A percentile compares a stretch with the other conserved stretches of the same genome.
These are phyloP conservation scores for Megaceryle torquata DNA, from an alignment of 2,113 vertebrate genomes.

Conservation along the genomic window DNA sequence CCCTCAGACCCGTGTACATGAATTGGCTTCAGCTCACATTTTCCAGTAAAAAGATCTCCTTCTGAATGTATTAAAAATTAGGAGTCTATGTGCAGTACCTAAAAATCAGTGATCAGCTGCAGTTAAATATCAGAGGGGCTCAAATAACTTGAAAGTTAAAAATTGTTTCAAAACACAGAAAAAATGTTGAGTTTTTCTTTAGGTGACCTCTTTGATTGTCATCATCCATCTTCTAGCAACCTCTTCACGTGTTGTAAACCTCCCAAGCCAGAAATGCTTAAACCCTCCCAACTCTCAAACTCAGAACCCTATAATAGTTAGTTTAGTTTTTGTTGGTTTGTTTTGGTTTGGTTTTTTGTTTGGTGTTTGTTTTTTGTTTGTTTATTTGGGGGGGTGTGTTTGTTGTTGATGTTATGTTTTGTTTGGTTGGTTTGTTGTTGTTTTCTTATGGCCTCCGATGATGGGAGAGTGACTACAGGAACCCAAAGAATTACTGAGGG, in stretches of 20 bases:
- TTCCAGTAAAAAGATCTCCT: not conserved
- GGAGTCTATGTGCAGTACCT: not conserved
- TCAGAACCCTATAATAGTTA: not conserved
- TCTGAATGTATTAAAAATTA: not conserved
- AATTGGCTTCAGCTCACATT: not conserved
- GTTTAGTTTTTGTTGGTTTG: not conserved
- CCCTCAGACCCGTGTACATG: not conserved
- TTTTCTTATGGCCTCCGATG: not conserved
- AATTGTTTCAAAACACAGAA: not conserved
- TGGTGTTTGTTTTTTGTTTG: not conserved
- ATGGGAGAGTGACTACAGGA: not conserved
- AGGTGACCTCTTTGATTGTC: not conserved
- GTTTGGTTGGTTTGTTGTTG: too few relatives aligned
- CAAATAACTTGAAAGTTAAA: not conserved
- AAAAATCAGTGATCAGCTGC: not conserved
- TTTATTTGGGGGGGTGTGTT: not conserved
- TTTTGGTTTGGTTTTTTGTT: too few relatives aligned
- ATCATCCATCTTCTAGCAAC: not conserved
- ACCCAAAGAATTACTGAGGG: not conserved
- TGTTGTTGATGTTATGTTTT: not conserved
- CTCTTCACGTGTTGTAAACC: not conserved
- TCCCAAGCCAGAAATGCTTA: not conserved
- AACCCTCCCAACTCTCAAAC: not conserved
- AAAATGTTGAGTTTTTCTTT: not conserved
- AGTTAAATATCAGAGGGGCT: not conserved